phyloP scores from a whole-genome alignment of 2,797 vertebrate species.

The Gorsachius magnificus region DNA sequence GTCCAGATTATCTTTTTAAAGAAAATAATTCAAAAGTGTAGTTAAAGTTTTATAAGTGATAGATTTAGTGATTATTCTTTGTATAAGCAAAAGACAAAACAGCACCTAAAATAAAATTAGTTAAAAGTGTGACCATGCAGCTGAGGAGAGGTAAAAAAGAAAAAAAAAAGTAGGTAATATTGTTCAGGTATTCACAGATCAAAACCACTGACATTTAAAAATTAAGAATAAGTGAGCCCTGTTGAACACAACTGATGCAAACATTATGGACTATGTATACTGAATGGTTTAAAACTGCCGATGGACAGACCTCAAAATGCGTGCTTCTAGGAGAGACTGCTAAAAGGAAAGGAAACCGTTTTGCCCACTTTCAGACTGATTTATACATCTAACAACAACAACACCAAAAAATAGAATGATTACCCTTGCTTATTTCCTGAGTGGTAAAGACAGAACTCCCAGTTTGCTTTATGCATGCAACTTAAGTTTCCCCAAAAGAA shows the following conservation, averaged over 20 bases:
- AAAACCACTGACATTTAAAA: neutral
- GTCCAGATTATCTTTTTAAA: neutral
- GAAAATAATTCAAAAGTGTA: neutral
- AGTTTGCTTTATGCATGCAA: neutral
- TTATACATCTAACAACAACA: neutral
- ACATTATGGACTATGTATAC: neutral
- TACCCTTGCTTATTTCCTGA: neutral
- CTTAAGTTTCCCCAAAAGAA: neutral
- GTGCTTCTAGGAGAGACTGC: neutral
- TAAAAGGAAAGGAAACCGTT: neutral
- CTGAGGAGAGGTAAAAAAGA: neutral
- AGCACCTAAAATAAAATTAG: neutral
- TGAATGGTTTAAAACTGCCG: neutral
- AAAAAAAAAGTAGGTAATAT: rapidly evolving
- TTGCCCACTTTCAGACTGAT: neutral
- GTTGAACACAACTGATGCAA: neutral
- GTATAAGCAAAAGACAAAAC: neutral
- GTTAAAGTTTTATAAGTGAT: neutral
- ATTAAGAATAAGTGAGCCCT: neutral
- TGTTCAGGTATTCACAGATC: neutral
- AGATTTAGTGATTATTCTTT: neutral
- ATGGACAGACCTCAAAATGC: neutral
- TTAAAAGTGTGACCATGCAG: neutral
- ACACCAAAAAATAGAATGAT: neutral
- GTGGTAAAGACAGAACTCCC: neutral